Base-by-base conservation (phyloP, 1,140 invertebrate species). In the Lutraria rhynchaena region DNA sequence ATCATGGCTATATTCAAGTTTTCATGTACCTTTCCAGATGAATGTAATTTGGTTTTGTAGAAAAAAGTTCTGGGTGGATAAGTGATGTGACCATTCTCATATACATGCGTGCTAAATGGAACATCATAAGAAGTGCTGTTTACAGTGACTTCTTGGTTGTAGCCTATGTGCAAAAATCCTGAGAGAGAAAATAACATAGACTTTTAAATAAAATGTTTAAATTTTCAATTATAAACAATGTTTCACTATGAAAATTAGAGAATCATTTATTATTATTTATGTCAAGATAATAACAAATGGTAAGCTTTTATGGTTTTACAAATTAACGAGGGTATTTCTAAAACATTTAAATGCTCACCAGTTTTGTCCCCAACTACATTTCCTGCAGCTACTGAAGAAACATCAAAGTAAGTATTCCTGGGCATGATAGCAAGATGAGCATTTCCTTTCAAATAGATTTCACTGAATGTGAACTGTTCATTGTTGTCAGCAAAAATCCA, bases 31-130 rank as follows among this genome's bases (percentile, higher is more conserved):
- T 87, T 77, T 46, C 83, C 86, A 41, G 83, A 84, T 15, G 83
- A 73, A 57, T 71, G 69, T 0, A 89, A 81, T n/a, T 84, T 60
- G 33, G 88, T 89, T 58, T 88, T 76, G 33, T 83, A 83, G 85
- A 89, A 89, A 83, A 89, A 89, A 27, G 83, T 69, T 57, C 87
- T 73, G 0, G 83, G 81, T 15, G 86, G 87, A 60, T 83, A 86
- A 11, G 55, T 76, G 24, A 80, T 75, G 49, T 86, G 80, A 3
- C 78, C 85, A 49, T 70, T 70, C 60, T 89, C 87, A 77, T 89
- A 89, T 29, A 88, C 85, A 57, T 87, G 73, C 27, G 85, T 57
- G 57, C 84, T 89, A 67, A 88, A 88, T 44, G 88, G 87, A 33
- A 89, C 77, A 60, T 89, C 88, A n/a, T 82, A 65, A 24, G 78